phyloP scores from a whole-genome alignment of 1,140 invertebrate genomes.

The Idris sp. region DNA sequence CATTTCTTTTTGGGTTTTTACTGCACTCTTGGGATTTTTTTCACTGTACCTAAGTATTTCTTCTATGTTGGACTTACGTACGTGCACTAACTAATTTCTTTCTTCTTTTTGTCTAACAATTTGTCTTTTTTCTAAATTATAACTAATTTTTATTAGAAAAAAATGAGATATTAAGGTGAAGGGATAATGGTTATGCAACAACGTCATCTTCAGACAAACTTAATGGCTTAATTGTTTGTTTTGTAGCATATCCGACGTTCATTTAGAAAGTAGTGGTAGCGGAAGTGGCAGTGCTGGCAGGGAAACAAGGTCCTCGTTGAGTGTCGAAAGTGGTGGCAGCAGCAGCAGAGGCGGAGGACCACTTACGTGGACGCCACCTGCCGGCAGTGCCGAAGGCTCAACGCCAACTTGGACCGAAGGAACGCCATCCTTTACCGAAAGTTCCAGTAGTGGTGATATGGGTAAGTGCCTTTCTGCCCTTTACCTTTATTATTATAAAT shows the following conservation, averaged over 20 bases:
- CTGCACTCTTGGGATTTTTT: conserved; percentile 50
- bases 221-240: background rate
- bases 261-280: conserved; percentile 76
- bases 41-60: conserved; percentile 42
- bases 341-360: conserved; percentile 80
- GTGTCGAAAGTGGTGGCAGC: conserved; percentile 81
- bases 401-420: conserved; percentile 99
- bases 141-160: conserved; percentile 10
- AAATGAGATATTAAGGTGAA: no score
- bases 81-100: conserved; percentile 18
- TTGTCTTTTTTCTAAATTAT: no score
- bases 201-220: background rate
- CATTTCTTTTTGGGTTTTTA: conserved; percentile 47
- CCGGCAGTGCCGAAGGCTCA: conserved; percentile 90
- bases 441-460: conserved; percentile 94
- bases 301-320: conserved; percentile 84
- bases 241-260: conserved; percentile 69
- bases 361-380: conserved; percentile 90
- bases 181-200: conserved; percentile 14
- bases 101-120: no score
- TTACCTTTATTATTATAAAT: conserved; percentile 67
- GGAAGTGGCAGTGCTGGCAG: conserved; percentile 78
- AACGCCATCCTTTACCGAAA: conserved; percentile 97
- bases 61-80: conserved; percentile 26
- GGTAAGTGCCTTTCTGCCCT: conserved; percentile 81